Conservation (phyloP, 2,888 invertebrate species). For the Thereva nobilitata region DNA sequence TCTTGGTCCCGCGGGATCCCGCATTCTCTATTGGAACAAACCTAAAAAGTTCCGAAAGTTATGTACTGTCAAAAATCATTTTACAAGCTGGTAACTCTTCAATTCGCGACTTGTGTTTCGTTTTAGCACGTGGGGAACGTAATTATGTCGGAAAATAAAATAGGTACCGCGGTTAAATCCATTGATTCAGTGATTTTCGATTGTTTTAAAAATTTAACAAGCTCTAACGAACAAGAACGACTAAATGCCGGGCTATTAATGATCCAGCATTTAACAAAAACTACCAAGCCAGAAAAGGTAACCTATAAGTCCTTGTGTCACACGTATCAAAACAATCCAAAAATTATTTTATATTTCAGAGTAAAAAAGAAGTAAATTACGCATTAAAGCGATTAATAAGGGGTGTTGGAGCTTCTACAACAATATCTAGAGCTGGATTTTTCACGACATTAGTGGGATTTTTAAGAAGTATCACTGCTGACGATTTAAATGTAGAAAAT, state of each 20-base stretch:
- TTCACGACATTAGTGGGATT: constrained; percentile 70
- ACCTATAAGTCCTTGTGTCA: not conserved
- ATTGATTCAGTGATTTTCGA: constrained; percentile 48
- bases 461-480: constrained; percentile 55
- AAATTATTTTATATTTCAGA: constrained; percentile 34
- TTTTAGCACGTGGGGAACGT: constrained; percentile 18
- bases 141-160: constrained; percentile 14
- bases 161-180: constrained; percentile 39
- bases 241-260: constrained; percentile 47
- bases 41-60: too few species aligned
- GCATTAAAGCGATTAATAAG: constrained; percentile 70
- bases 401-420: constrained; percentile 72
- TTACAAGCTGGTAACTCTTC: too few species aligned
- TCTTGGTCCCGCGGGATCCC: too few species aligned
- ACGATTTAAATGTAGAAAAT: constrained; percentile 60
- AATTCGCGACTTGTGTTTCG: too few species aligned
- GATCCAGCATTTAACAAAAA: constrained; percentile 46
- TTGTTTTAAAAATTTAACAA: constrained; percentile 49
- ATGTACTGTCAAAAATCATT: too few species aligned
- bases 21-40: too few species aligned
- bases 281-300: constrained; percentile 48
- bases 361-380: constrained; percentile 65
- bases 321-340: not conserved
- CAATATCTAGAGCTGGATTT: constrained; percentile 68
- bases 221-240: constrained; percentile 45